phyloP scores from a whole-genome alignment of 2,113 vertebrate genomes.

The Catharus bicknelli region DNA sequence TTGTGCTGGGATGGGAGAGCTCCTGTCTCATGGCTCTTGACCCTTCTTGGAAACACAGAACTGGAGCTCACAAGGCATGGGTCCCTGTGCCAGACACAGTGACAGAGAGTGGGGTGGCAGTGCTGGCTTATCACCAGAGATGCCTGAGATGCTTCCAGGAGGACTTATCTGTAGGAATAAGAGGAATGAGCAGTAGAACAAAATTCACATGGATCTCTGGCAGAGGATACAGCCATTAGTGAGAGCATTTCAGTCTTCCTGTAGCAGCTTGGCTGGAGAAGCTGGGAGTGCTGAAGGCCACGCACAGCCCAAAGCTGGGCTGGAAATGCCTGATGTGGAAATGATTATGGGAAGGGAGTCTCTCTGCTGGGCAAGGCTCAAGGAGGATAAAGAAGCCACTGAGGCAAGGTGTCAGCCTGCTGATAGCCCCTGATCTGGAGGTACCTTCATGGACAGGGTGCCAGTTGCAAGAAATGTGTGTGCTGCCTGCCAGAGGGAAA shows the following conservation, averaged over 20 bases:
- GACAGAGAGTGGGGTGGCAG: background rate
- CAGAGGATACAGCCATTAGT: background rate
- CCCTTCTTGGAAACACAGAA: background rate
- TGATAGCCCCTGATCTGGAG: background rate
- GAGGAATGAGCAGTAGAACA: background rate
- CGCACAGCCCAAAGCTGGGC: background rate
- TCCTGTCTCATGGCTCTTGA: background rate
- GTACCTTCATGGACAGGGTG: background rate
- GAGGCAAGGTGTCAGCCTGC: background rate
- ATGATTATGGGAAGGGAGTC: background rate
- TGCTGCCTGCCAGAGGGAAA: background rate
- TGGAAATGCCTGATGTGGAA: background rate
- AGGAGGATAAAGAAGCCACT: background rate
- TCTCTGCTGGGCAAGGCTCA: background rate
- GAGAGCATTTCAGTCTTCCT: background rate
- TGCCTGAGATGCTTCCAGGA: background rate
- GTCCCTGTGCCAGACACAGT: background rate
- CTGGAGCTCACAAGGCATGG: background rate
- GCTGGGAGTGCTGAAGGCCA: background rate
- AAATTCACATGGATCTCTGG: rapidly evolving
- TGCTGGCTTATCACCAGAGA: background rate
- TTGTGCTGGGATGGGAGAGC: background rate
- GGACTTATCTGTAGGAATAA: background rate
- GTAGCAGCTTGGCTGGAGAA: background rate
- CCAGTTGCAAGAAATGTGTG: background rate